Conservation (phyloP, 2,888 invertebrate genomes). For the Drosophila percnosoma region DNA sequence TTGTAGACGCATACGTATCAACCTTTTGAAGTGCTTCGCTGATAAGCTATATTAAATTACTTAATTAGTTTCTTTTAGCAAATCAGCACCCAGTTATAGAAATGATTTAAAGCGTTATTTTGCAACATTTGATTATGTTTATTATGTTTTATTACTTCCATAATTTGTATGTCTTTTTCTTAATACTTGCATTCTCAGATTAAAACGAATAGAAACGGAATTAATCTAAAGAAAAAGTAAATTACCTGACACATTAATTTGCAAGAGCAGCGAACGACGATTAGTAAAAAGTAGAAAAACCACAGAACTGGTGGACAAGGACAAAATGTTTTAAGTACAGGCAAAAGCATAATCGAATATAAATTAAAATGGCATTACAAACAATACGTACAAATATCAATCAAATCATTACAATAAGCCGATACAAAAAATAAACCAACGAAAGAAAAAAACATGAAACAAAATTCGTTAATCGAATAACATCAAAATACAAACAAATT, state of each 20-base stretch:
- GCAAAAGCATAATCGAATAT: conserved; percentile 44
- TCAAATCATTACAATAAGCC: conserved; percentile 52
- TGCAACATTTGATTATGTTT: conserved; percentile 61
- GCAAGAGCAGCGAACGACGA: conserved; percentile 31
- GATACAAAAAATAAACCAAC: conserved; percentile 24
- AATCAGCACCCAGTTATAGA: conserved; percentile 42
- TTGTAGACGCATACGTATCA: conserved; percentile 10
- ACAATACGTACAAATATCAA: conserved; percentile 44
- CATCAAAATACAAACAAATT: conserved; percentile 65
- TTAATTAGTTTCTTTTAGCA: conserved; percentile 9
- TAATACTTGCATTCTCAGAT: conserved; percentile 69
- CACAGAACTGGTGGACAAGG: conserved; percentile 50
- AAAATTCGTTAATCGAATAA: conserved; percentile 60
- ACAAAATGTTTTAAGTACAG: conserved; percentile 45
- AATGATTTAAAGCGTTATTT: conserved; percentile 18
- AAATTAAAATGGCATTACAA: conserved; percentile 61
- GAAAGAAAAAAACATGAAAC: conserved; percentile 43
- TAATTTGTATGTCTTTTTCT: conserved; percentile 55
- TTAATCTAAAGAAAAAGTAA: conserved; percentile 30
- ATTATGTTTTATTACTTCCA: conserved; percentile 49
- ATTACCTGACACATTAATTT: conserved; percentile 47
- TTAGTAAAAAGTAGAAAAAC: conserved; percentile 15
- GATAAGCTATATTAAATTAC: conserved; percentile 37
- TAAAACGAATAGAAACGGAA: conserved; percentile 50
- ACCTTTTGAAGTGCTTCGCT: conserved; percentile 31